These are phyloP conservation scores for Nemopilema nomurai DNA, from an alignment of 30 jellyfish, hydroid and myxozoan species.

Conservation along the genomic window DNA sequence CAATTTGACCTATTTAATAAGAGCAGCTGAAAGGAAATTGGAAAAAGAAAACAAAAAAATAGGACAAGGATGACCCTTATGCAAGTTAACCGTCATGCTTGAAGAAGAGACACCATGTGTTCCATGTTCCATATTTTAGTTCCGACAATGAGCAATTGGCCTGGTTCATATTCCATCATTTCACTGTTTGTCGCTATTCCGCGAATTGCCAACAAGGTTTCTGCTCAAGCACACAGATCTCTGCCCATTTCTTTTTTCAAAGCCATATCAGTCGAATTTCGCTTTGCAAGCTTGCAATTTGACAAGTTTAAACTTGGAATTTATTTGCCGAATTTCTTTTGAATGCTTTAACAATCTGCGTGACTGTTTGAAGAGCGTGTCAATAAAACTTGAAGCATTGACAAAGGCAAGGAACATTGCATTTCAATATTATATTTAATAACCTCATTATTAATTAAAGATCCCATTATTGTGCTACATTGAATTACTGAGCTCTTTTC, in stretches of 20 bases:
- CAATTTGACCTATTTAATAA: no score
- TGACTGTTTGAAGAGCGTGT: background rate
- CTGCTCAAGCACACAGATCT: no score
- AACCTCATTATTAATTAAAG: background rate
- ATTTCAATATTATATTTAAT: background rate
- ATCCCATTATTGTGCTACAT: background rate
- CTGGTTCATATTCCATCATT: no score
- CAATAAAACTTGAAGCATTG: background rate
- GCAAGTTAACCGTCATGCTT: no score
- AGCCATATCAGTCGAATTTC: background rate
- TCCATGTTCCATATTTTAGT: no score
- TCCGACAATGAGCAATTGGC: no score
- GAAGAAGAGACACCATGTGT: no score
- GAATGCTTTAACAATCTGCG: background rate
- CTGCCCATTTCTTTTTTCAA: background rate
- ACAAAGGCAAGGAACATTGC: background rate
- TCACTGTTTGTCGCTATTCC: no score
- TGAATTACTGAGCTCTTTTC: background rate
- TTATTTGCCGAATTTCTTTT: background rate
- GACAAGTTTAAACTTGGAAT: background rate
- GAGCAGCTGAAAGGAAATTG: no score
- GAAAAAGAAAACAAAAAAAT: no score
- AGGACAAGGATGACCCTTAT: no score
- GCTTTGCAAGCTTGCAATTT: background rate
- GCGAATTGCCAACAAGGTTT: no score